These are phyloP conservation scores for Pseudobourletiella spinata DNA, from an alignment of 1,140 invertebrate genomes.

Conservation along the genomic window DNA sequence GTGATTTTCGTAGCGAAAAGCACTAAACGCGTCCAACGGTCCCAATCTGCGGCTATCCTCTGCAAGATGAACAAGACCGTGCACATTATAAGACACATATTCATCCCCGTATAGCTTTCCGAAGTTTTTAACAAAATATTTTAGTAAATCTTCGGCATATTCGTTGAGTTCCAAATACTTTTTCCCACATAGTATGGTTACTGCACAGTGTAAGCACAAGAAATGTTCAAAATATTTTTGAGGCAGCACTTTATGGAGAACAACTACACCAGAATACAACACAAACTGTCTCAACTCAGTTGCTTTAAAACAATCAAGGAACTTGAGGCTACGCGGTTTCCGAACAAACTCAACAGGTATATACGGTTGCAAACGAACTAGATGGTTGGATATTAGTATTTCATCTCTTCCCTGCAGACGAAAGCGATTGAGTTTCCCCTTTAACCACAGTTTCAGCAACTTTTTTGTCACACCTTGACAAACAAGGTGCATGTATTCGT, in stretches of 20 bases:
- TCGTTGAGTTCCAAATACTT: too few species aligned
- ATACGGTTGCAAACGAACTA: too few species aligned
- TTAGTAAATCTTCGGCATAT: constrained; percentile 5
- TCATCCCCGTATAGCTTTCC: constrained; percentile 8
- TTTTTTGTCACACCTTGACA: constrained; percentile 19
- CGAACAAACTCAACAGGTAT: constrained; percentile 42
- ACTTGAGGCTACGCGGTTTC: constrained; percentile 39
- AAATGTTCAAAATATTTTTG: not conserved
- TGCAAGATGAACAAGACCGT: constrained; percentile 11
- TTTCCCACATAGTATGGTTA: not conserved
- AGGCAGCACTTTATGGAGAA: constrained; percentile 38
- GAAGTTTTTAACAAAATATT: constrained; percentile 9
- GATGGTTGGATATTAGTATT: not conserved
- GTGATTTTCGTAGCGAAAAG: constrained; percentile 14
- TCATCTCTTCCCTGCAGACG: not conserved
- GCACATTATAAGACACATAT: constrained; percentile 11
- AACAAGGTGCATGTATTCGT: constrained; percentile 35
- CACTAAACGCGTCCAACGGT: constrained; percentile 10
- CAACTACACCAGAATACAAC: constrained; percentile 43
- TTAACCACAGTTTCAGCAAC: constrained; percentile 4
- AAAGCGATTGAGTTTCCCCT: too few species aligned
- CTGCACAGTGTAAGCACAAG: not conserved
- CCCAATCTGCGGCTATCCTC: not conserved
- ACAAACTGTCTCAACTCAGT: constrained; percentile 45
- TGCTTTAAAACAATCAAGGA: constrained; percentile 43